These are phyloP conservation scores for Mus pahari DNA, from an alignment of 2,113 vertebrate species.

Conservation along the genomic window DNA sequence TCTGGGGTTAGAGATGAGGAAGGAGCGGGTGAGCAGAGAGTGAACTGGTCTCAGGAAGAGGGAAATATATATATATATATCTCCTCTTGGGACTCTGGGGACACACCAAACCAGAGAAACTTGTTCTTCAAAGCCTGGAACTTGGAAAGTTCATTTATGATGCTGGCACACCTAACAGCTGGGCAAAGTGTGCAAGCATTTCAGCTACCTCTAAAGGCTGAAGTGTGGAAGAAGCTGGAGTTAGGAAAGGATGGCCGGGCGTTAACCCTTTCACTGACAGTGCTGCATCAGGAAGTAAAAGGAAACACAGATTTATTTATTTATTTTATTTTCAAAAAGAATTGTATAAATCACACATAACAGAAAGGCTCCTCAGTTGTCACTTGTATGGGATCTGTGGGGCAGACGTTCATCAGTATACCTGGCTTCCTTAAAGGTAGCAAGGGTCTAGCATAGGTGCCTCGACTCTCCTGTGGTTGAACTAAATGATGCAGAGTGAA, in stretches of 20 bases:
- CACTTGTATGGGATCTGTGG: neutral
- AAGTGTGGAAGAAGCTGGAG: neutral
- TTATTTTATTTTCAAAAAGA: neutral
- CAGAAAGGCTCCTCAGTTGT: neutral
- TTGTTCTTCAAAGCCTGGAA: conserved; percentile 71
- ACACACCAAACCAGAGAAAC: conserved; percentile 80
- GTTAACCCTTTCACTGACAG: neutral
- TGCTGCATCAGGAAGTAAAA: neutral
- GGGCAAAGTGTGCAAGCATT: neutral
- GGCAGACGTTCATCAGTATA: neutral
- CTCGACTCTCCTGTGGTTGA: neutral
- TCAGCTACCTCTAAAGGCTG: neutral
- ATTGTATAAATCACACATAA: neutral
- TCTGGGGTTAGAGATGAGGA: neutral
- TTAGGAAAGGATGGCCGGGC: neutral
- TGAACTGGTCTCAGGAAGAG: neutral
- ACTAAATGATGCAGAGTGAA: neutral
- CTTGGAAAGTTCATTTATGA: conserved; percentile 59
- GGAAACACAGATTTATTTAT: neutral
- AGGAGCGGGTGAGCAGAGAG: neutral
- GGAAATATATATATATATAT: neutral
- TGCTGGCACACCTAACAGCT: conserved; percentile 67
- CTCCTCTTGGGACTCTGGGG: conserved; percentile 33
- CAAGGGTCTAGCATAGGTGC: neutral
- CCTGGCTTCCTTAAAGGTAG: neutral